These are phyloP conservation scores for Brachionus calyciflorus DNA, from an alignment of 1,140 invertebrate species.

Conservation along the genomic window DNA sequence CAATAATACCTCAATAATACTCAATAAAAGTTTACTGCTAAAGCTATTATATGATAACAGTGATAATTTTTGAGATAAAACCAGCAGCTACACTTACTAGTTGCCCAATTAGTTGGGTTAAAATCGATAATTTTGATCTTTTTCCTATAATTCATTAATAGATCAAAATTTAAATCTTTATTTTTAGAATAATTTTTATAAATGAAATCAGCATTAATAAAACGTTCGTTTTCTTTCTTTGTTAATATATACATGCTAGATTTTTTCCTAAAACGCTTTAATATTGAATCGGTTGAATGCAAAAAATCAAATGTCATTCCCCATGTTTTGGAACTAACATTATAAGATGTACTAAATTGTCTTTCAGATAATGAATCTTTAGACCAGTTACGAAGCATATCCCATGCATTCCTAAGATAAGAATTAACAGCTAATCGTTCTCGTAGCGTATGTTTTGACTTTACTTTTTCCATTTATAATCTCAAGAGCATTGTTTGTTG, in stretches of 20 bases:
- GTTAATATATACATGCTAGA: no score
- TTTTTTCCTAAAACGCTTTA: no score
- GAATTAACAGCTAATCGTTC: not conserved
- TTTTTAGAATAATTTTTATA: not conserved
- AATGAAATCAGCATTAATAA: not conserved
- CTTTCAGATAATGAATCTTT: slow-evolving; percentile 13
- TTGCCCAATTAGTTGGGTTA: not conserved
- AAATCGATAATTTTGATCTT: slow-evolving; percentile 1
- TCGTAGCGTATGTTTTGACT: not conserved
- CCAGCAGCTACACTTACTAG: not conserved
- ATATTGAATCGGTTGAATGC: no score
- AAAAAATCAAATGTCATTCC: not conserved
- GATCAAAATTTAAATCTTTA: not conserved
- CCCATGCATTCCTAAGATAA: not conserved
- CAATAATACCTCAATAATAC: no score
- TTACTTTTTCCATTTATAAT: not conserved
- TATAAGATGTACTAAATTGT: not conserved
- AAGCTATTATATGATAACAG: not conserved
- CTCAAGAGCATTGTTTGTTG: not conserved
- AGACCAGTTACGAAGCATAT: slow-evolving; percentile 8
- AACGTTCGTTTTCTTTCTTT: no score
- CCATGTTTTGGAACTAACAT: slow-evolving; percentile 5
- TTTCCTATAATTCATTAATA: not conserved
- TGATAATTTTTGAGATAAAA: not conserved
- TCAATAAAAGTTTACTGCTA: no score